Percentiles rank a stretch among this genome's conserved stretches.
Conservation (phyloP, 2,888 invertebrate species). For the Melanargia galathea region DNA sequence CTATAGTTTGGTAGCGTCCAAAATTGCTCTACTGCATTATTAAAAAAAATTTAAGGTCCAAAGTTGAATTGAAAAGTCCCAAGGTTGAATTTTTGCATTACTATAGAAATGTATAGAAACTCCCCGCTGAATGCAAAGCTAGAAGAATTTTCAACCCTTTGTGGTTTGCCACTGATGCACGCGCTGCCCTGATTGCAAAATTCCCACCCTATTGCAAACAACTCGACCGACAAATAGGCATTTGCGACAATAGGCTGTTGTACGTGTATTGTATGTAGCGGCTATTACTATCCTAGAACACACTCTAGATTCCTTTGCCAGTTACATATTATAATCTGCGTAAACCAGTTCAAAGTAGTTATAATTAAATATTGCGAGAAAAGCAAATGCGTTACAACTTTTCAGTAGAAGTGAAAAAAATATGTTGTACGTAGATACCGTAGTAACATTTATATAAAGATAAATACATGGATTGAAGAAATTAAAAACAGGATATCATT, state of each 20-base stretch:
- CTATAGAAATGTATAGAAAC: neutral
- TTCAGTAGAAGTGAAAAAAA: too few relatives aligned
- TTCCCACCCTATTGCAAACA: slow-evolving; percentile 7
- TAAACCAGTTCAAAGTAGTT: neutral
- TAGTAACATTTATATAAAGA: too few relatives aligned
- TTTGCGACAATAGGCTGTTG: too few relatives aligned
- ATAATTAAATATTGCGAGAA: too few relatives aligned
- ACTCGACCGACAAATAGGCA: slow-evolving; percentile 10
- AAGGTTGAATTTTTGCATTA: neutral
- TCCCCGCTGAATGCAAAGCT: neutral
- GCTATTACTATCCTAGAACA: neutral
- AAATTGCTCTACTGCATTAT: neutral
- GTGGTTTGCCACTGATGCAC: slow-evolving; percentile 18
- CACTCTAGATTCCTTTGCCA: neutral
- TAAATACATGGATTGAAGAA: too few relatives aligned
- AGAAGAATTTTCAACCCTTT: slow-evolving; percentile 12
- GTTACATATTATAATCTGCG: neutral
- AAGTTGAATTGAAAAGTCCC: too few relatives aligned
- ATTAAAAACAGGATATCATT: too few relatives aligned
- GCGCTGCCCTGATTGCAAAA: slow-evolving; percentile 24
- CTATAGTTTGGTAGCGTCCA: too few relatives aligned
- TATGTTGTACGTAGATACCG: too few relatives aligned
- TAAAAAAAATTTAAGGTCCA: too few relatives aligned
- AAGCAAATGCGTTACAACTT: too few relatives aligned
- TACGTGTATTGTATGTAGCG: slow-evolving; percentile 1